A percentile compares a stretch with the other conserved stretches of the same genome.
phyloP scores from a whole-genome alignment of 2,888 invertebrate genomes.

The Rhyacophila evoluta region DNA sequence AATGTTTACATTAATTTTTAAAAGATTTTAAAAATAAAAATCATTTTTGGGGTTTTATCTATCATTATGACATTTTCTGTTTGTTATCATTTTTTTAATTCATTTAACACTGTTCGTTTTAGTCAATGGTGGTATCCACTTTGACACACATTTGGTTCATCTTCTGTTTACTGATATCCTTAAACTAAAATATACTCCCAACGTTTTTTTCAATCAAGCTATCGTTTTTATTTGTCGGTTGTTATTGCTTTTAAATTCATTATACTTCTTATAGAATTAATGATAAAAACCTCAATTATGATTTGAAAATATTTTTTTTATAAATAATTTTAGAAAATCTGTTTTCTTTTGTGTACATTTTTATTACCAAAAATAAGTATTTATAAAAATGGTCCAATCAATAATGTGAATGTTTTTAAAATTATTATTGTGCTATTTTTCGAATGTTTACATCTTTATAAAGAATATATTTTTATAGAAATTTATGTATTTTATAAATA shows the following conservation, averaged over 20 bases:
- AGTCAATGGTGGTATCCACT: too few species aligned
- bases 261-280: too few species aligned
- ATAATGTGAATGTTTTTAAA: slow-evolving; percentile 1
- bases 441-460: slow-evolving; percentile 3
- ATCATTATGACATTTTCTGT: too few species aligned
- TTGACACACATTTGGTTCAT: too few species aligned
- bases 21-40: not conserved
- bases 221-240: too few species aligned
- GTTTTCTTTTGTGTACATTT: not conserved
- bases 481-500: not conserved
- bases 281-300: not conserved
- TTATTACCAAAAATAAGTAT: not conserved
- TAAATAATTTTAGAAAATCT: not conserved
- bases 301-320: not conserved
- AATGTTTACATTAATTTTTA: not conserved
- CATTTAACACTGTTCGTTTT: too few species aligned
- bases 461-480: slow-evolving; percentile 22
- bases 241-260: too few species aligned
- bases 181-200: too few species aligned
- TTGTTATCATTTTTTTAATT: too few species aligned
- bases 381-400: slow-evolving; percentile 18
- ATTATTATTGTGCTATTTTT: slow-evolving; percentile 1
- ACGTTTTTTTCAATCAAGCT: too few species aligned
- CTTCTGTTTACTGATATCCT: too few species aligned
- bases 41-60: too few species aligned